These are phyloP conservation scores for Dicycla oo DNA, from an alignment of 2,888 invertebrate genomes.

Conservation along the genomic window DNA sequence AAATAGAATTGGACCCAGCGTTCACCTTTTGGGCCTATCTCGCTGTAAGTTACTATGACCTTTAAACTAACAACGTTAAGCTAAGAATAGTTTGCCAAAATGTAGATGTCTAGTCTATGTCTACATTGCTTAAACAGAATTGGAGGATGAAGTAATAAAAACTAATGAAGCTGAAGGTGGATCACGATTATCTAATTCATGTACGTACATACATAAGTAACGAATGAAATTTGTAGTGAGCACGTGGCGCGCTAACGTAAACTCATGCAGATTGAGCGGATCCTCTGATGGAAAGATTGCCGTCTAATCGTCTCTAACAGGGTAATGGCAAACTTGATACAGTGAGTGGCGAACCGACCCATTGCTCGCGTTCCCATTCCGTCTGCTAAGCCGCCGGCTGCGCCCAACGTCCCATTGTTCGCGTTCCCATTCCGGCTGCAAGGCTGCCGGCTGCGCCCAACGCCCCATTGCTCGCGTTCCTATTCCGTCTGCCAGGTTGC, in stretches of 20 bases:
- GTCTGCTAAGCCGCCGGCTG: conserved; percentile 43
- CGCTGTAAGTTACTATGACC: conserved; percentile 83
- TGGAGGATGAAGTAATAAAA: conserved; percentile 44
- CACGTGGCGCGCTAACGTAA: conserved; percentile 73
- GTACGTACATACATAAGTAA: conserved; percentile 23
- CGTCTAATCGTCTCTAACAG: conserved; percentile 83
- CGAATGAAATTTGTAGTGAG: conserved; percentile 61
- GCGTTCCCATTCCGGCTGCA: too few relatives aligned
- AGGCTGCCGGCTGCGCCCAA: too few relatives aligned
- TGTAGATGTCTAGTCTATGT: neutral
- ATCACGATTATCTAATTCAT: conserved; percentile 35
- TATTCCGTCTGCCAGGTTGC: too few relatives aligned
- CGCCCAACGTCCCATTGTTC: conserved; percentile 52
- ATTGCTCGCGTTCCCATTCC: conserved; percentile 75
- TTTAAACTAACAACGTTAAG: conserved; percentile 14
- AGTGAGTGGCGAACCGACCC: conserved; percentile 70
- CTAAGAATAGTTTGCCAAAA: conserved; percentile 19
- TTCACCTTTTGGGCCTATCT: conserved; percentile 94
- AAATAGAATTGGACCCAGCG: conserved; percentile 91
- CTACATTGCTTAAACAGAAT: conserved; percentile 17
- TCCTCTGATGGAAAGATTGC: conserved; percentile 85
- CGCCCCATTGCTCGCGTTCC: too few relatives aligned
- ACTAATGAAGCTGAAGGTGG: conserved; percentile 39
- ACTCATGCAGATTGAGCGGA: conserved; percentile 79
- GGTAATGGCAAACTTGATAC: conserved; percentile 86